These are phyloP conservation scores for Myiagra hebetior DNA, from an alignment of 2,113 vertebrate species.

Conservation along the genomic window DNA sequence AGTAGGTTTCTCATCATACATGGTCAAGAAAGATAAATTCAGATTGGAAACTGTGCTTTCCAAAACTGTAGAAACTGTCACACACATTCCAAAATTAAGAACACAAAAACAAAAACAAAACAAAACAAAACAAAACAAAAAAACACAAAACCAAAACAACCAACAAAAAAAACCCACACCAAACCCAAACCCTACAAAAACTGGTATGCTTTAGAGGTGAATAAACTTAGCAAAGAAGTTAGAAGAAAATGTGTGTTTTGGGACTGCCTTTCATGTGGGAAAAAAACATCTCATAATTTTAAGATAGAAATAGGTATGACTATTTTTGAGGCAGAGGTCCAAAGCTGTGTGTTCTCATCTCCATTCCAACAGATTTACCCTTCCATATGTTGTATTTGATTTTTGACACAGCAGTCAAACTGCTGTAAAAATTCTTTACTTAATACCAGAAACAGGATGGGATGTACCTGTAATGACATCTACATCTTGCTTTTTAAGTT, in stretches of 20 bases:
- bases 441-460: background rate
- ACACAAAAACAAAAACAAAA: too few relatives aligned
- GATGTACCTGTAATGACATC: rapidly evolving
- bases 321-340: background rate
- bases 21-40: background rate
- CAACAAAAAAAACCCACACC: background rate
- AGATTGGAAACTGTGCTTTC: background rate
- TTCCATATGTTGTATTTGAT: background rate
- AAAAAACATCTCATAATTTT: background rate
- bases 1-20: background rate
- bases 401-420: background rate
- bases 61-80: background rate
- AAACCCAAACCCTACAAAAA: background rate
- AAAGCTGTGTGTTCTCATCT: background rate
- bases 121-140: too few relatives aligned
- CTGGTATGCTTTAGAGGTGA: background rate
- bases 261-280: background rate
- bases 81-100: background rate
- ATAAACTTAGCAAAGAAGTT: background rate
- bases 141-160: background rate
- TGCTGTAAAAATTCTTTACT: background rate
- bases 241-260: background rate
- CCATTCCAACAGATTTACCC: background rate
- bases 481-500: background rate
- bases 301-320: background rate